Evolutionary conservation across 2,113 vertebrate genomes (phyloP), one percentile per base, ranked within the genome.

Genomic region (Illadopsis cleaveri): DNA sequence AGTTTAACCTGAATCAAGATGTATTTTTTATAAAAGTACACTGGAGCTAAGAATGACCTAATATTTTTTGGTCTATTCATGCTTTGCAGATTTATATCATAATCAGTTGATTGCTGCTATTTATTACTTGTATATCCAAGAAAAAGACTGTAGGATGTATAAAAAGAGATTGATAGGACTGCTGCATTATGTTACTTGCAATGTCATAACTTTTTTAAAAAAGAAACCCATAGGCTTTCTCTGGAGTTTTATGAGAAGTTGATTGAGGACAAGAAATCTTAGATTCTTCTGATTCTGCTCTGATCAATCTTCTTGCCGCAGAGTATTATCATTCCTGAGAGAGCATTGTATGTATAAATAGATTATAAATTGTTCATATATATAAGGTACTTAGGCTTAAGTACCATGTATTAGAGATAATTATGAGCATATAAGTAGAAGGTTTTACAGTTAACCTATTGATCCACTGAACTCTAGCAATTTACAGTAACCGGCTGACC

Each of bases 381-480:
- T 82, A 68, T 48, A 45, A 76, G 53, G 82, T 88, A 18, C 10
- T 69, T 82, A 77, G 28, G 16, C 20, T 87, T 50, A 76, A 79
- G 48, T 86, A 90, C 6, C 21, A 17, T 35, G 5, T 73, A 77
- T 50, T 65, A 65, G 8, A 86, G 37, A 69, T 88, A 64, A 92
- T 87, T 79, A 69, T 51, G 57, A 73, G 25, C 16, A 30, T 44
- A 44, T 69, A 88, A 92, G 24, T 58, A 70, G 53, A 68, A 54
- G 28, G 23, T 27, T 91, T 92, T 93, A 72, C 28, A 65, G 54
- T 79, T 87, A 80, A 94, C 71, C 30, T 88, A 94, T 91, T 93
- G 71, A 92, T 82, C 66, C 13, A 0, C 50, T 92, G 82, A 90
- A 72, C 62, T 88, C 30, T 31, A 76, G 10, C 62, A 65, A 82